Base-by-base conservation (phyloP, 1,140 invertebrate genomes). In the Caenorhabditis latens region DNA sequence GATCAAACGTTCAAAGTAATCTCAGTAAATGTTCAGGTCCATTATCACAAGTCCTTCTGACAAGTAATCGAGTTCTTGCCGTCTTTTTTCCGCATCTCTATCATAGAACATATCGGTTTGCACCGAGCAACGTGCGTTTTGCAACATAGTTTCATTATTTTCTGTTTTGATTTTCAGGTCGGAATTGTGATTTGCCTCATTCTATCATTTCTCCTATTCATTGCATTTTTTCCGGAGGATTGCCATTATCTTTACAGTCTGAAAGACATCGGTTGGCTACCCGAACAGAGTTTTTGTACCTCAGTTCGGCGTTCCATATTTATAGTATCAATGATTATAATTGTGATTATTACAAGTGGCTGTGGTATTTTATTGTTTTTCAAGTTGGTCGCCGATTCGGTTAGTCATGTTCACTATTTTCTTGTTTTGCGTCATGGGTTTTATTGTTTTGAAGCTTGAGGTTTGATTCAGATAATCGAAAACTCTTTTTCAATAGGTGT, bases 291-390 rank as follows among this genome's bases (percentile, higher is more conserved):
- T 42, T 14, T 79, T 7, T 79, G 71, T 42, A 79, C 71, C 13
- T 75, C 71, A 43, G 14, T 79, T 24, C 71, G 71, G n/a, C 71
- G 71, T 79, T 48, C 71, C 19, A 79, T 79, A 50, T 79, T 79
- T 32, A 79, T 79, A n/a, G 71, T 79, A 24, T 79, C 71, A 24
- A 79, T 79, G 71, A 79, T 79, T 75, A 75, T 75, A 5, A 75
- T 75, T 46, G 67, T 75, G 2, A 75, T 75, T 75, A 46, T 75
- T n/a, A 75, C 67, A 5, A 75, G 67, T 48, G 42, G 16, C 14
- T 75, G 67, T 32, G 67, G 67, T 16, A 16, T 75, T 46, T 19
- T 75, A 16, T 19, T 75, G 43, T 75, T 75, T 75, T 75, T 75
- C 43, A 46, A 19, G 46, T 46, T 75, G 43, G 46, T 75, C 19